phyloP scores from a whole-genome alignment of 2,113 vertebrate genomes.

The Azemiops feae region DNA sequence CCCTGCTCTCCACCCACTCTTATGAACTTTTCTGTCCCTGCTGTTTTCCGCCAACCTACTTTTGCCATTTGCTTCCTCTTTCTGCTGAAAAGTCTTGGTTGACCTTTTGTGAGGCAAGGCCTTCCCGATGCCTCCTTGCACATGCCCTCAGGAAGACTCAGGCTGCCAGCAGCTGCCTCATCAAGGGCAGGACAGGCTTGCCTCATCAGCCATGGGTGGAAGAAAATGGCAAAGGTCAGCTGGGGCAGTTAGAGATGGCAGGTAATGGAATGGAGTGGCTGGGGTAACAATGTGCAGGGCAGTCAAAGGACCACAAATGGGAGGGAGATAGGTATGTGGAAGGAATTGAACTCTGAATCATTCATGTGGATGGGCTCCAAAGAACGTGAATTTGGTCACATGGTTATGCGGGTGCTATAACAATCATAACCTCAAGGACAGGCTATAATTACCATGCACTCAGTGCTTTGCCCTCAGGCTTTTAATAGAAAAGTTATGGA shows the following conservation, averaged over 20 bases:
- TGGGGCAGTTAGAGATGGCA: not conserved
- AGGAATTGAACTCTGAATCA: not conserved
- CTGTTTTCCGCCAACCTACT: not conserved
- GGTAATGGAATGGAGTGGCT: not conserved
- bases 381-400: not conserved
- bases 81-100: not conserved
- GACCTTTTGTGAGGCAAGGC: not conserved
- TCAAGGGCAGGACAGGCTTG: not conserved
- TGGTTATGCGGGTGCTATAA: not conserved
- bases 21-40: not conserved
- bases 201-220: not conserved
- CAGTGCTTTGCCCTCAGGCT: not conserved
- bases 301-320: not conserved
- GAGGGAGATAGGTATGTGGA: not conserved
- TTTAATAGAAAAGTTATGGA: not conserved
- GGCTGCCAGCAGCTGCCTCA: not conserved
- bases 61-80: not conserved
- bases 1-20: not conserved
- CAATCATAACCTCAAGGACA: not conserved
- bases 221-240: not conserved
- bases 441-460: not conserved
- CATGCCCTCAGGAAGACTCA: not conserved
- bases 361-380: not conserved
- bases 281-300: not conserved
- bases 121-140: not conserved